Percentiles rank a stretch among this genome's conserved stretches.
Evolutionary conservation across 2,888 invertebrate genomes (phyloP).

Genomic region (Craniophora ligustri): DNA sequence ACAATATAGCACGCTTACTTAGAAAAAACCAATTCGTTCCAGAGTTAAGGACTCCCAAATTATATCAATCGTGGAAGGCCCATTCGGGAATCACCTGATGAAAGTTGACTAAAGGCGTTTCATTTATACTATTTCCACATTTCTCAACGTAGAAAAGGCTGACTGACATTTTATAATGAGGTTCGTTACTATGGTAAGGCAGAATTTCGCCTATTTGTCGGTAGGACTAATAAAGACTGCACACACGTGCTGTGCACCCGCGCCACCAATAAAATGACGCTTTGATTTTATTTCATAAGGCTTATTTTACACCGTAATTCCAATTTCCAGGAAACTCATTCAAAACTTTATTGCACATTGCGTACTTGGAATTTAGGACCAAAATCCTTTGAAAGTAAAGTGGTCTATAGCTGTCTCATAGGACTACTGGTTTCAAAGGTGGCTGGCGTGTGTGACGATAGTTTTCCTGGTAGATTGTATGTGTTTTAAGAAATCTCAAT

Average conservation of each 20-base stretch:
- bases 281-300: conserved; percentile 1
- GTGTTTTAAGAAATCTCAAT: too few relatives aligned
- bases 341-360: neutral
- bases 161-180: conserved; percentile 47
- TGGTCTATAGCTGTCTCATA: neutral
- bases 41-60: too few relatives aligned
- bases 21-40: too few relatives aligned
- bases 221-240: conserved; percentile 71
- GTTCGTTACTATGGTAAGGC: conserved; percentile 49
- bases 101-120: too few relatives aligned
- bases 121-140: conserved; percentile 45
- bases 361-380: neutral
- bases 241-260: conserved; percentile 49
- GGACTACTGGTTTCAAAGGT: too few relatives aligned
- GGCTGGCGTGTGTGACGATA: too few relatives aligned
- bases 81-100: too few relatives aligned
- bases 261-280: conserved; percentile 45
- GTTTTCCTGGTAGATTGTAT: too few relatives aligned
- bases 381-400: neutral
- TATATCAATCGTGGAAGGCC: too few relatives aligned
- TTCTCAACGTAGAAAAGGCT: conserved; percentile 22
- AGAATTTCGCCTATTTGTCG: conserved; percentile 64
- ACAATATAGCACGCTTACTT: too few relatives aligned
- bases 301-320: neutral
- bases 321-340: too few relatives aligned